Base-by-base conservation (phyloP, 2,888 invertebrate genomes). In the Volucella bombylans region DNA sequence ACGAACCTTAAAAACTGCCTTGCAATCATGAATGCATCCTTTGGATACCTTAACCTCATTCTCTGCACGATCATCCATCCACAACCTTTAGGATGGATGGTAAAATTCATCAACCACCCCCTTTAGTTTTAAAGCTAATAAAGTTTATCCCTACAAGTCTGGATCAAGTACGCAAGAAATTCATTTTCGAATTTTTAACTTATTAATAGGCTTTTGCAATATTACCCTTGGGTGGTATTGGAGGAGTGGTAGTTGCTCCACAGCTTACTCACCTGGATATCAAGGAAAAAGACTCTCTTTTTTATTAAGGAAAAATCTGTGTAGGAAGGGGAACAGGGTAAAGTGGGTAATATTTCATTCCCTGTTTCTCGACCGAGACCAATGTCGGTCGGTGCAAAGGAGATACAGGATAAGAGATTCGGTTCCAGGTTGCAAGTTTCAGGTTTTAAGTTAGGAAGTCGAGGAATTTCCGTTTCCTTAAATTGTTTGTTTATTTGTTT, bases 401-500 rank as follows among this genome's bases (percentile, higher is more conserved):
- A 54, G 50, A 67, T 67, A 72, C 62, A 23, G 57, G 61, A 78
- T 68, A 82, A 61, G 64, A 82, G 64, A 47, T 79, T 82, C 73
- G 31, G 6, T 31, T 31, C 31, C 31, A 31, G 31, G 31, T 31
- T 31, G 31, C 31, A 6, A 31, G 31, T 31, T 4, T 6, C 31
- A 31, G 31, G 31, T 31, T 31, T 6, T 31, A 6, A 31, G 31
- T 31, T 31, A 31, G 31, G 31, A 0, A 31, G 31, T 31, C 6
- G 57, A 67, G 68, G 68, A 83, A 83, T 80, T 83, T 83, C 74
- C 83, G 80, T 83, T 80, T 74, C 52, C 61, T 64, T 74, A 74
- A 83, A 74, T 80, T 83, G 80, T 83, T 83, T 80, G 74, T 83
- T 83, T 83, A 83, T 83, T 83, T 83, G 83, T 69, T 74, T 69